phyloP scores from a whole-genome alignment of 2,797 vertebrate genomes.

The Notamacropus eugenii region DNA sequence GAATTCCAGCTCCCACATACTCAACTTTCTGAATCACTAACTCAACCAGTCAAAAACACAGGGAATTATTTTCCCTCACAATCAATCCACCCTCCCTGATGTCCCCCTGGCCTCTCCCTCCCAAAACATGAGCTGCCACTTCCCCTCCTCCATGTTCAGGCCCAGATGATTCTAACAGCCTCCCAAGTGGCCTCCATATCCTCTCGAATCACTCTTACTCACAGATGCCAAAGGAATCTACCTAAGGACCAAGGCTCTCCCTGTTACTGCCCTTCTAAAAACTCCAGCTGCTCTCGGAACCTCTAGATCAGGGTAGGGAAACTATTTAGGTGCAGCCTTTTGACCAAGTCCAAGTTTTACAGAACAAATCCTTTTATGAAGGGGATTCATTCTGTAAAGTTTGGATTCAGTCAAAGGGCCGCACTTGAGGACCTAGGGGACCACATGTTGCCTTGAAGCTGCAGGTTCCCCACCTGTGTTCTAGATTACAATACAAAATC shows the following conservation, averaged over 20 bases:
- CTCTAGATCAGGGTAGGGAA: not conserved
- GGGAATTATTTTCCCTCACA: not conserved
- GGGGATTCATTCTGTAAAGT: too few species aligned
- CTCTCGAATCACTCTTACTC: not conserved
- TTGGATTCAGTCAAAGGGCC: too few species aligned
- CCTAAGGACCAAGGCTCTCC: not conserved
- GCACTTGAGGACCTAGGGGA: too few species aligned
- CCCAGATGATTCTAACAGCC: not conserved
- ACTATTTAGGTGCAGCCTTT: too few species aligned
- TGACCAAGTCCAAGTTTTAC: too few species aligned
- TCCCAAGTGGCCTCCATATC: not conserved
- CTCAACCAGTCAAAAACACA: not conserved
- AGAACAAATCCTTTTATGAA: too few species aligned
- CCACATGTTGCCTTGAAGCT: too few species aligned
- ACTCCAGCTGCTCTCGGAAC: not conserved
- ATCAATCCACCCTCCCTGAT: not conserved
- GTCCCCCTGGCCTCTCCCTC: not conserved
- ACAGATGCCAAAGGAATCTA: not conserved
- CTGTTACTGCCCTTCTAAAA: not conserved
- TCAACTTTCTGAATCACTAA: not conserved
- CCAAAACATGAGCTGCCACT: not conserved
- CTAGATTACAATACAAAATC: not conserved
- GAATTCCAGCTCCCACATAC: not conserved
- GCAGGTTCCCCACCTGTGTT: too few species aligned
- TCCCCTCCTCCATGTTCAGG: not conserved